These are phyloP conservation scores for Strigamia maritima DNA, from an alignment of 2,888 invertebrate genomes.

Conservation along the genomic window DNA sequence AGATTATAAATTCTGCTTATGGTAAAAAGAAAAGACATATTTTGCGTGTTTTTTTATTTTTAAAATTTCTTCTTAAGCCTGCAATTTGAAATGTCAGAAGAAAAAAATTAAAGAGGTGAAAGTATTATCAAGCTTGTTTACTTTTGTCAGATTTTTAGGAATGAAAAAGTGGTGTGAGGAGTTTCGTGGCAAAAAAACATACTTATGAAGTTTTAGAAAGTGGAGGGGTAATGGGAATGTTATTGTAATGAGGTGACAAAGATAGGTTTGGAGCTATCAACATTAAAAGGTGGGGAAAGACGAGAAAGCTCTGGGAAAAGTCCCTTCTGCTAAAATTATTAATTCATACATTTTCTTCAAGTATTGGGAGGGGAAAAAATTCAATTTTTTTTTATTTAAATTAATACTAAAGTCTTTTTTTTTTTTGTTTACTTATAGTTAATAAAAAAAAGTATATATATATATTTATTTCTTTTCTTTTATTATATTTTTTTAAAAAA, in stretches of 20 bases:
- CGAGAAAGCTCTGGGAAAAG: conserved; percentile 7
- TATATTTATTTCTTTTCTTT: too few relatives aligned
- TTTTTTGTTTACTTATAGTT: background rate
- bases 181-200: background rate
- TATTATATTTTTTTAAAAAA: too few relatives aligned
- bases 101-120: background rate
- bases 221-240: background rate
- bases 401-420: background rate
- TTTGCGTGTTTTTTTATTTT: background rate
- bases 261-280: conserved; percentile 7
- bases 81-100: background rate
- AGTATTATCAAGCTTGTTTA: background rate
- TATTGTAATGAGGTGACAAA: background rate
- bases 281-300: conserved; percentile 12
- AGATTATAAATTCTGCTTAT: background rate
- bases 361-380: background rate
- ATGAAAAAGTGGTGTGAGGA: background rate
- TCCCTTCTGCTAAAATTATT: conserved; percentile 15
- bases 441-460: background rate
- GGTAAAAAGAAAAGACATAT: background rate
- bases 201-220: background rate
- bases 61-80: background rate
- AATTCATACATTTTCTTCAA: conserved; percentile 15
- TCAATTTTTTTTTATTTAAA: background rate
- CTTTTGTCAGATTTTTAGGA: background rate